Percentiles rank a stretch among this genome's conserved stretches.
These are phyloP conservation scores for Podiceps cristatus DNA, from an alignment of 2,113 vertebrate species.

Conservation along the genomic window DNA sequence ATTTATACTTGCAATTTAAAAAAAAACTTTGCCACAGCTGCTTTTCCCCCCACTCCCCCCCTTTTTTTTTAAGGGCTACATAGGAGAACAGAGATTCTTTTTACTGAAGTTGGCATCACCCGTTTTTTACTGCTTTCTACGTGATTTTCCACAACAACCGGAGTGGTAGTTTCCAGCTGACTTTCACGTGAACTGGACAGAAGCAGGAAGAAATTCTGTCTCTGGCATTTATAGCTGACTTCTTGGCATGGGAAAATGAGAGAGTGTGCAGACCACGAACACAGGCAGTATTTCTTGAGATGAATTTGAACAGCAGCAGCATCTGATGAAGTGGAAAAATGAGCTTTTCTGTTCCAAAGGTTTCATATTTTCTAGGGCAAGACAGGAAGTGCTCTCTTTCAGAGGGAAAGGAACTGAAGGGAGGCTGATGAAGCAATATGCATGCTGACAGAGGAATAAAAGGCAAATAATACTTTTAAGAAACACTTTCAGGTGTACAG, in stretches of 20 bases:
- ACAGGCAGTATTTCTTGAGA: conserved; percentile 59
- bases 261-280: conserved; percentile 12
- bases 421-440: neutral
- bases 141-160: conserved; percentile 44
- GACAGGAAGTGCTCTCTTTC: conserved; percentile 42
- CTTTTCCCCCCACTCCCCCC: neutral
- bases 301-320: conserved; percentile 41
- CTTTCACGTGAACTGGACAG: conserved; percentile 58
- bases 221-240: conserved; percentile 32
- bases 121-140: conserved; percentile 29
- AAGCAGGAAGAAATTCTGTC: conserved; percentile 55
- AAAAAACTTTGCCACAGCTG: neutral
- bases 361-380: conserved; percentile 56
- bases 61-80: neutral
- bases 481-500: neutral
- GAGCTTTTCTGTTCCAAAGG: conserved; percentile 60
- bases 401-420: neutral
- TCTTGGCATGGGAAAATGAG: conserved; percentile 62
- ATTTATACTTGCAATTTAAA: conserved; percentile 36
- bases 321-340: conserved; percentile 59
- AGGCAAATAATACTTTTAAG: neutral
- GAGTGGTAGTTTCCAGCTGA: conserved; percentile 51
- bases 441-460: neutral
- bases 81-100: conserved; percentile 57
- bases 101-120: conserved; percentile 35